Evolutionary conservation across 2,797 vertebrate species (phyloP).

Genomic region (Hirundo rustica): DNA sequence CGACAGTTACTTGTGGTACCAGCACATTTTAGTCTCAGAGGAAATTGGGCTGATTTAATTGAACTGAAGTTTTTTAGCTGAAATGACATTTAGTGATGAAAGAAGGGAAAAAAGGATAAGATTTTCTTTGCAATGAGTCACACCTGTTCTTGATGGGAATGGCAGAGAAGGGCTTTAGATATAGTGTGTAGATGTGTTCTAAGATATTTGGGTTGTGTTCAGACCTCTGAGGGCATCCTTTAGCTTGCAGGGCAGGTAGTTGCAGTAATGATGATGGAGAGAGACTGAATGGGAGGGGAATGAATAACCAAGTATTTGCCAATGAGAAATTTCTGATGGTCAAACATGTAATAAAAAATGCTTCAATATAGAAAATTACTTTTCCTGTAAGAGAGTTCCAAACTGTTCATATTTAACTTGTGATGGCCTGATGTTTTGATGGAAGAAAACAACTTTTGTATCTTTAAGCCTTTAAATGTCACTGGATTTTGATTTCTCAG

Average conservation of each 20-base stretch:
- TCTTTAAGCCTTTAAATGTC: constrained; percentile 16
- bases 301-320: background rate
- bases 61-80: background rate
- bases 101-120: background rate
- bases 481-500: constrained; percentile 3
- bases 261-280: background rate
- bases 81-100: rapidly evolving
- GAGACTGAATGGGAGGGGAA: background rate
- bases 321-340: background rate
- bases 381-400: background rate
- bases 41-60: background rate
- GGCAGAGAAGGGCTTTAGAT: background rate
- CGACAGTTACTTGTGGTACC: background rate
- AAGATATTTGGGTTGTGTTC: background rate
- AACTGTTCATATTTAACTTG: background rate
- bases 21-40: background rate
- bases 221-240: background rate
- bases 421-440: background rate
- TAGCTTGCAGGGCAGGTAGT: background rate
- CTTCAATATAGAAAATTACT: background rate
- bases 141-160: background rate
- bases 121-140: background rate
- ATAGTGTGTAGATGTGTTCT: background rate
- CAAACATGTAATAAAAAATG: background rate
- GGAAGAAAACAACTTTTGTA: background rate